These are phyloP conservation scores for Aelia acuminata DNA, from an alignment of 2,888 invertebrate species.

Conservation along the genomic window DNA sequence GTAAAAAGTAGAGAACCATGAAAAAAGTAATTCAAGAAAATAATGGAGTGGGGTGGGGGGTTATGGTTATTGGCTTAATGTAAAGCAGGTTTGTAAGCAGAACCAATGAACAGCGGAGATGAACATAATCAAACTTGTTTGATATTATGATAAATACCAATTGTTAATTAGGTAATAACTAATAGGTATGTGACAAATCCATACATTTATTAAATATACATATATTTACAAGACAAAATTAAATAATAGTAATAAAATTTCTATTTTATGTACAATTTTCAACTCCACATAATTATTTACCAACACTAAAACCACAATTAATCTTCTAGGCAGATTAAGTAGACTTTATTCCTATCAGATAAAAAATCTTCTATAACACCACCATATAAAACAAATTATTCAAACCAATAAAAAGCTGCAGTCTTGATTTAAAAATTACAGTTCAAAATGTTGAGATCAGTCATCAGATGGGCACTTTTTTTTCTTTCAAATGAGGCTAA, in stretches of 20 bases:
- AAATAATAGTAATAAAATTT: not conserved
- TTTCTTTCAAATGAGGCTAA: not conserved
- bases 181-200: not conserved
- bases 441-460: constrained; percentile 16
- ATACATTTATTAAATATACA: not conserved
- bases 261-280: not conserved
- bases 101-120: too few species aligned
- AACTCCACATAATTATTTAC: not conserved
- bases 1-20: too few species aligned
- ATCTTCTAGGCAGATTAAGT: not conserved
- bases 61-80: too few species aligned
- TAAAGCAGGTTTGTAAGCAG: too few species aligned
- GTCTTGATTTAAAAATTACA: not conserved
- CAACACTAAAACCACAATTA: not conserved
- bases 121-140: too few species aligned
- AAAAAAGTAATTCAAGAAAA: too few species aligned
- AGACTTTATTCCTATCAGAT: not conserved
- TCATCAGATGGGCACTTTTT: not conserved
- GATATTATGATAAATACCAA: too few species aligned
- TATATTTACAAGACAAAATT: not conserved
- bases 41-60: too few species aligned
- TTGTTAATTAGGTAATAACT: not conserved
- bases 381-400: constrained; percentile 10
- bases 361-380: not conserved
- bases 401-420: not conserved